These are phyloP conservation scores for Littorina saxatilis DNA, from an alignment of 1,140 invertebrate species.

Conservation along the genomic window DNA sequence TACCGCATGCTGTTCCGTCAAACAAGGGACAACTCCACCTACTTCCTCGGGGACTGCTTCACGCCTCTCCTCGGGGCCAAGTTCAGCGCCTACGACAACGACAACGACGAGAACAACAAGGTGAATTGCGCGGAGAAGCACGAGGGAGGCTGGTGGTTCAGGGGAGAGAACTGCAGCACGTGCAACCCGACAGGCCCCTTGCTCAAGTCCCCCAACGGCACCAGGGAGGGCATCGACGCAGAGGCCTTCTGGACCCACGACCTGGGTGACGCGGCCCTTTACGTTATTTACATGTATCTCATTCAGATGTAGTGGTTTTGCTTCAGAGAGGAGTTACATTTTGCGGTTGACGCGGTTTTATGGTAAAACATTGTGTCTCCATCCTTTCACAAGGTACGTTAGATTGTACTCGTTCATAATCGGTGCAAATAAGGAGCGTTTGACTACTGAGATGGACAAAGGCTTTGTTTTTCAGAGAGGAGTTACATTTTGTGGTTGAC, in stretches of 20 bases:
- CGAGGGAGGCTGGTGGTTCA: slow-evolving; percentile 37
- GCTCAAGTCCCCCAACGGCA: neutral
- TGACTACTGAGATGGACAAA: too few species aligned
- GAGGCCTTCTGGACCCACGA: slow-evolving; percentile 42
- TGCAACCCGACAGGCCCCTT: slow-evolving; percentile 42
- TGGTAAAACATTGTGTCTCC: too few species aligned
- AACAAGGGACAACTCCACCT: neutral
- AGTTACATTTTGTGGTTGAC: too few species aligned
- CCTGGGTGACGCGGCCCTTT: slow-evolving; percentile 20
- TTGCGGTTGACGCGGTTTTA: too few species aligned
- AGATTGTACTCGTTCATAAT: too few species aligned
- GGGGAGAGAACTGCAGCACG: slow-evolving; percentile 21
- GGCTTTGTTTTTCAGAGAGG: too few species aligned
- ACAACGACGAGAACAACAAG: slow-evolving; percentile 29
- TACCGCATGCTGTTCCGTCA: slow-evolving; percentile 27
- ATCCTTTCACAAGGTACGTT: too few species aligned
- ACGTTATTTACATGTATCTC: slow-evolving; percentile 27
- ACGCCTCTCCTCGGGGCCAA: slow-evolving; percentile 8
- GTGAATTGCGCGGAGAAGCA: slow-evolving; percentile 29
- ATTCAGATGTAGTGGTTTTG: too few species aligned
- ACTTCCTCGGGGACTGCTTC: slow-evolving; percentile 29
- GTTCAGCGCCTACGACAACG: slow-evolving; percentile 38
- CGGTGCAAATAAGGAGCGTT: too few species aligned
- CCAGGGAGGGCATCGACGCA: neutral
- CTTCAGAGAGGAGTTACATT: too few species aligned